Percentiles rank a stretch among this genome's conserved stretches.
phyloP scores from a whole-genome alignment of 2,888 invertebrate genomes.

The Myopa testacea region DNA sequence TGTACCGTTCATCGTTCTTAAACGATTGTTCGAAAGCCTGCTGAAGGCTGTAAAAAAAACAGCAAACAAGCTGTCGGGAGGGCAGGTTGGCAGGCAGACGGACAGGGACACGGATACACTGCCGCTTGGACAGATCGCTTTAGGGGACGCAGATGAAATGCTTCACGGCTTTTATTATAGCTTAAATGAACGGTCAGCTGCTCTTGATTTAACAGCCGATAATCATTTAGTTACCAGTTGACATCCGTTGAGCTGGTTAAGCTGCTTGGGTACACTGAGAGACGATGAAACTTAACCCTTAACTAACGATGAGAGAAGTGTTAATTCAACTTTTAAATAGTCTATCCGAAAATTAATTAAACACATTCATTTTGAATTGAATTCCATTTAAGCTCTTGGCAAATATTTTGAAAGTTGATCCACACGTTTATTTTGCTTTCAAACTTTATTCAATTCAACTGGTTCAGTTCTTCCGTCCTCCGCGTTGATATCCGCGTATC shows the following conservation, averaged over 20 bases:
- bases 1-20: slow-evolving; percentile 25
- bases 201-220: slow-evolving; percentile 4
- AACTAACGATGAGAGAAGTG: too few species aligned
- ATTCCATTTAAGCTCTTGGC: background rate
- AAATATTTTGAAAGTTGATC: too few species aligned
- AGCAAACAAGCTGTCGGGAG: background rate
- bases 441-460: too few species aligned
- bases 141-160: slow-evolving; percentile 8
- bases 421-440: too few species aligned
- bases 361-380: background rate
- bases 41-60: background rate
- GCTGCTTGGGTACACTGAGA: background rate
- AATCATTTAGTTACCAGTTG: slow-evolving; percentile 18
- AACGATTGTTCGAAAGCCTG: slow-evolving; percentile 27
- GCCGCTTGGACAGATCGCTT: slow-evolving; percentile 4
- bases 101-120: background rate
- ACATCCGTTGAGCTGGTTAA: slow-evolving; percentile 13
- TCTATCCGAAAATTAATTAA: background rate
- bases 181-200: slow-evolving; percentile 32
- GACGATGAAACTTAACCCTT: too few species aligned
- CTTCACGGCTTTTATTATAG: slow-evolving; percentile 21
- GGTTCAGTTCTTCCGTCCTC: too few species aligned
- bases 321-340: background rate
- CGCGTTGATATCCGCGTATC: too few species aligned
- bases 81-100: background rate